Base-by-base conservation (phyloP, 1,140 invertebrate genomes). In the Nasonia giraulti region DNA sequence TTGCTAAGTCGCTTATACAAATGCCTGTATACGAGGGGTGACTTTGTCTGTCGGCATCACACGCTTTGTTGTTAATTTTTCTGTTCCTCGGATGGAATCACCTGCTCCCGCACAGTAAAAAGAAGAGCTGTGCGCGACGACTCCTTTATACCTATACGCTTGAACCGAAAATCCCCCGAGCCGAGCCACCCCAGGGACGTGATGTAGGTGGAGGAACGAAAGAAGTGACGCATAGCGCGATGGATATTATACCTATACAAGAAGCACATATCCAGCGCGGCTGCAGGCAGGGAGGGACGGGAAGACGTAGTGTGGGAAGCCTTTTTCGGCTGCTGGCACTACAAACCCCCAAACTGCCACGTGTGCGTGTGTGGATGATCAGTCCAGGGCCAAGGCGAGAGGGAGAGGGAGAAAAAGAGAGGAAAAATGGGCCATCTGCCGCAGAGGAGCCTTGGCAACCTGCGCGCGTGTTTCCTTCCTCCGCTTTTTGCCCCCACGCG, bases 221-320 rank as follows among this genome's bases (percentile, higher is more conserved):
- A 62, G 55, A 62, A 62, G n/a, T n/a, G 20, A 17, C 17, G 55
- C 55, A 17, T n/a, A 62, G 47, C 12, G 40, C 40, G 40, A 44
- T 44, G 47, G 55, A 62, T 62, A 62, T 62, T n/a, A 62, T n/a
- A 62, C 20, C 55, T 14, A 17, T 62, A 62, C 0, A 14, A n/a
- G 17, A 62, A 62, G 33, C 5, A 37, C 5, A n/a, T n/a, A 62
- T n/a, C 55, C 78, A 69, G 40, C n/a, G 68, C 33, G 68, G n/a
- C 20, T 14, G 14, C 78, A 40, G 55, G 77, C 68, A 68, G 31
- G 23, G 33, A 10, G 33, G 68, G 14, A 37, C 40, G 37, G 40
- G 44, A 73, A 77, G 40, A 78, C 44, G 66, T 83, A 76, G 82
- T 66, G 66, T 78, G 50, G 82, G 82, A 83, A 83, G 75, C 82